Conservation (phyloP, 1,140 invertebrate genomes). For the Steinernema khuongi region DNA sequence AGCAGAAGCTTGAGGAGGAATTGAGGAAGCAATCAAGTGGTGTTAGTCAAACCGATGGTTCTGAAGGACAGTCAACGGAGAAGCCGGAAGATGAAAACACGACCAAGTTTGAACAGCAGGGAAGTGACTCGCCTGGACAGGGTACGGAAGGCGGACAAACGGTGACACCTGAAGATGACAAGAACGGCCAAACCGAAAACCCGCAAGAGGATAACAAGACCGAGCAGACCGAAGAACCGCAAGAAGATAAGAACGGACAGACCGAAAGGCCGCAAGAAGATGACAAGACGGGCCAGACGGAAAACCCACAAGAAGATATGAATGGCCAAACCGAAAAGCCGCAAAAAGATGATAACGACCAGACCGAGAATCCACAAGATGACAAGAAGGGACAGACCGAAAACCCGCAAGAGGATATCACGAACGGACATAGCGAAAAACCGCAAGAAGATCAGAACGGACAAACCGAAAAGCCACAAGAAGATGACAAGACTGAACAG, state of each 20-base stretch:
- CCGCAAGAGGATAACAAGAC: neutral
- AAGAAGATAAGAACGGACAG: constrained; percentile 4
- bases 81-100: too few species aligned
- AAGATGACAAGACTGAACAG: neutral
- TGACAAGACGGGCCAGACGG: neutral
- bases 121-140: too few species aligned
- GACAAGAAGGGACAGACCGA: too few species aligned
- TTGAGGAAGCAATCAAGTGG: too few species aligned
- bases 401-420: neutral
- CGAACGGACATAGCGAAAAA: neutral
- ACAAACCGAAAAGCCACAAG: neutral
- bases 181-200: neutral
- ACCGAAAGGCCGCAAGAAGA: neutral
- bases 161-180: too few species aligned
- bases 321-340: neutral
- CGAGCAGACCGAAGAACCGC: neutral
- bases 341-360: neutral
- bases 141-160: too few species aligned
- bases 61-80: too few species aligned
- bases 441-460: neutral
- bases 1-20: too few species aligned
- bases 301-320: neutral
- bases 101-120: too few species aligned
- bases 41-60: too few species aligned
- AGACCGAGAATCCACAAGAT: too few species aligned